Percentiles rank a stretch among this genome's conserved stretches.
These are phyloP conservation scores for Xiphophorus hellerii DNA, from an alignment of 2,113 vertebrate species.

Conservation along the genomic window DNA sequence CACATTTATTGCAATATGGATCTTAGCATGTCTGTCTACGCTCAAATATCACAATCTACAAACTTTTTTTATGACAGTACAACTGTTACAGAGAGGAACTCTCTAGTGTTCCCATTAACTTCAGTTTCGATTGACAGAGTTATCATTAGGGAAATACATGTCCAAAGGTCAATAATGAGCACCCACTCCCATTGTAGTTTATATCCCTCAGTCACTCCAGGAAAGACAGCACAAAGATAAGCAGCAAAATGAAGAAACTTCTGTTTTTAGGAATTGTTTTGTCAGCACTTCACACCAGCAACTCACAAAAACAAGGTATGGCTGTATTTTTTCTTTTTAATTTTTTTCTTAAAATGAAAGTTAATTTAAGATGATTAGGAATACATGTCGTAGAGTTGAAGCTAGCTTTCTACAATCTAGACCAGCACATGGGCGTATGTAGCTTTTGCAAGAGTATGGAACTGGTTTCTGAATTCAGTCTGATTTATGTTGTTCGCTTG, in stretches of 20 bases:
- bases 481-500: neutral
- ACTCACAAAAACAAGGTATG: slow-evolving; percentile 56
- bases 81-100: neutral
- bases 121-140: slow-evolving; percentile 43
- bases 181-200: slow-evolving; percentile 56
- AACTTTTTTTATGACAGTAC: neutral
- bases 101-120: neutral
- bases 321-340: neutral
- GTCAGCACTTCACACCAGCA: slow-evolving; percentile 39
- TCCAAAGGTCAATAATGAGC: slow-evolving; percentile 68
- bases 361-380: neutral
- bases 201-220: slow-evolving; percentile 48
- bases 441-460: neutral
- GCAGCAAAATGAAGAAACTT: slow-evolving; percentile 73
- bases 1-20: neutral
- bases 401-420: neutral
- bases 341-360: neutral
- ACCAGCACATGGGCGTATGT: neutral
- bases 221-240: slow-evolving; percentile 30
- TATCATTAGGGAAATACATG: slow-evolving; percentile 16
- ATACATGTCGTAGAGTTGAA: neutral
- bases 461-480: too few species aligned
- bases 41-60: neutral
- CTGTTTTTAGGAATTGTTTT: slow-evolving; percentile 58
- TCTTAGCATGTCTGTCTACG: neutral